Conservation (phyloP, 2,797 vertebrate genomes). For the Pangasius mekongensis region DNA sequence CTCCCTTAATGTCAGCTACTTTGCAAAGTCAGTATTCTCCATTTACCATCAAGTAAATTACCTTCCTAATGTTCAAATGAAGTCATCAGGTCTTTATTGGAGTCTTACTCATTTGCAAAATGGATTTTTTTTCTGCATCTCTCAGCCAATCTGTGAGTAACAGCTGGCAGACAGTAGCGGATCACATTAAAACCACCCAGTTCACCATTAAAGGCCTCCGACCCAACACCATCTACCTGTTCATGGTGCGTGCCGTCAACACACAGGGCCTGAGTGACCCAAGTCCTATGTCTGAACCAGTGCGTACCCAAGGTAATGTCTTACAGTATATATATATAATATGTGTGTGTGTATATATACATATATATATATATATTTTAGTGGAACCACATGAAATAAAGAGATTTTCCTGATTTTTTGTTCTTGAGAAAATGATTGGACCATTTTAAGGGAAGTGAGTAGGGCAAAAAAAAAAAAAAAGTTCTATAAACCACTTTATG, state of each 20-base stretch:
- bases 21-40: background rate
- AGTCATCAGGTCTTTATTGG: constrained; percentile 16
- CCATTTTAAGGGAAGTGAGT: background rate
- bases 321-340: background rate
- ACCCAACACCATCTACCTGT: constrained; percentile 98
- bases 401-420: background rate
- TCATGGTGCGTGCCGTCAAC: constrained; percentile 97
- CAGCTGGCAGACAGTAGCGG: constrained; percentile 98
- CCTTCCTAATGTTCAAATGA: constrained; percentile 19
- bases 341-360: too few relatives aligned
- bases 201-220: constrained; percentile 89
- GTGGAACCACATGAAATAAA: background rate
- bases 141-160: constrained; percentile 97
- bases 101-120: constrained; percentile 16
- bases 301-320: constrained; percentile 92
- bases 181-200: constrained; percentile 91
- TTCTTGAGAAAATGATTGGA: background rate
- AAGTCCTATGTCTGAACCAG: constrained; percentile 95
- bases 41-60: background rate
- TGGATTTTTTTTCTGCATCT: constrained; percentile 36
- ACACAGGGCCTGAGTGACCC: constrained; percentile 94
- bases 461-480: background rate
- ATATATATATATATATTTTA: background rate
- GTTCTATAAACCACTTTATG: background rate
- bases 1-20: constrained; percentile 21